Evolutionary conservation across 2,797 vertebrate genomes (phyloP), one percentile per base, ranked within the genome.

Genomic region (Cheirogaleus major): DNA sequence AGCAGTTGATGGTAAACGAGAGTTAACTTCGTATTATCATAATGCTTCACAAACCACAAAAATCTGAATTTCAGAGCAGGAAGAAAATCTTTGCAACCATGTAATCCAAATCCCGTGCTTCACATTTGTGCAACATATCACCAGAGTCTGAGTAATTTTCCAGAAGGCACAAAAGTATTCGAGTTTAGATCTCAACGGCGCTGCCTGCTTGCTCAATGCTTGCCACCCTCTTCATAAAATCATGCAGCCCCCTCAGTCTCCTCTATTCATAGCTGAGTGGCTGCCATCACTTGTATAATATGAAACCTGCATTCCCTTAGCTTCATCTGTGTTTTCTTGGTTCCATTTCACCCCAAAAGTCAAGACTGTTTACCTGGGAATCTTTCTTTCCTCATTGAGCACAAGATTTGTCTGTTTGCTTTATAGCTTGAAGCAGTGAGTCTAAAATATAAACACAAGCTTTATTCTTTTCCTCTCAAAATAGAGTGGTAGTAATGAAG

Each of bases 51-150:
- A 78, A 85, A 80, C 43, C 6, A 41, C 35, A 35, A 95, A 95
- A 89, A 86, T 78, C 48, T 75, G 57, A 88, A 69, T 88, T 85
- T 67, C 23, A 67, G 72, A 92, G 63, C 48, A 94, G 55, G 41
- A 96, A 91, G 57, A 87, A 82, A 82, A 69, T 59, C 45, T 96
- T 45, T 45, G 30, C 25, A 70, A 52, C 13, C 23, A 85, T 27
- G 45, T 52, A 65, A 72, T 45, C 43, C 18, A 81, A 82, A 95
- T 41, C 35, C 41, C 5, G 0, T 30, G 50, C 61, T 91, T 85
- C 20, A 30, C 7, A 41, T 87, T 93, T 81, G 8, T 61, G 14
- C 18, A 25, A 43, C 18, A 14, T 4, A 10, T 7, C 41, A 65
- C 35, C n/a, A 85, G 38, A 48, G 43, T 6, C 23, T 57, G 27